These are phyloP conservation scores for Pristionchus fissidentatus DNA, from an alignment of 2,888 invertebrate species.

Conservation along the genomic window DNA sequence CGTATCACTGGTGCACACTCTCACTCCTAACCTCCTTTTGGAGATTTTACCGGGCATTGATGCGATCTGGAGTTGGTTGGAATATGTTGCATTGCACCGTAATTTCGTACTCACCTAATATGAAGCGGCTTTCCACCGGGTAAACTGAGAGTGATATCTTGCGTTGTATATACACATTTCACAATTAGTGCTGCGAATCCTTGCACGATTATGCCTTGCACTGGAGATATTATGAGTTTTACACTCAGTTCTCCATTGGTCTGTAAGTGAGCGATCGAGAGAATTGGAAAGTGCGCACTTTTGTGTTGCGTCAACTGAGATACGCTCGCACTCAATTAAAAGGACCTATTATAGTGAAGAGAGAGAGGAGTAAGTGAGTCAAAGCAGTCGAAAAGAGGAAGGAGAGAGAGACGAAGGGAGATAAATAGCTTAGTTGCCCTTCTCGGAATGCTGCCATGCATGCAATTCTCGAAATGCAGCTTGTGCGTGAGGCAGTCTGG, in stretches of 20 bases:
- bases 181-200: slow-evolving; percentile 66
- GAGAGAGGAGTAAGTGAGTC: not conserved
- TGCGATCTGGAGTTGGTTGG: too few relatives aligned
- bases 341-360: not conserved
- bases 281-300: not conserved
- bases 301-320: not conserved
- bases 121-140: slow-evolving; percentile 56
- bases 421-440: not conserved
- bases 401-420: not conserved
- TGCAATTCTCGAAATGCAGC: not conserved
- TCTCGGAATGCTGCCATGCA: not conserved
- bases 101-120: slow-evolving; percentile 2
- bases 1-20: not conserved
- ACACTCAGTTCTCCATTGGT: slow-evolving; percentile 59
- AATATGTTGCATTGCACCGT: not conserved
- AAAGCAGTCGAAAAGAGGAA: not conserved
- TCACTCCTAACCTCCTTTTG: slow-evolving; percentile 44
- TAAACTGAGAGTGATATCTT: slow-evolving; percentile 69
- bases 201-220: slow-evolving; percentile 68
- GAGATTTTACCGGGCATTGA: too few relatives aligned
- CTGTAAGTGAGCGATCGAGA: not conserved
- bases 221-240: slow-evolving; percentile 66
- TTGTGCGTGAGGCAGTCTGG: not conserved
- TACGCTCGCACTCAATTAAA: slow-evolving; percentile 18
- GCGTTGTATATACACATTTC: slow-evolving; percentile 67